These are phyloP conservation scores for Pimpla rufipes DNA, from an alignment of 2,888 invertebrate species.

Conservation along the genomic window DNA sequence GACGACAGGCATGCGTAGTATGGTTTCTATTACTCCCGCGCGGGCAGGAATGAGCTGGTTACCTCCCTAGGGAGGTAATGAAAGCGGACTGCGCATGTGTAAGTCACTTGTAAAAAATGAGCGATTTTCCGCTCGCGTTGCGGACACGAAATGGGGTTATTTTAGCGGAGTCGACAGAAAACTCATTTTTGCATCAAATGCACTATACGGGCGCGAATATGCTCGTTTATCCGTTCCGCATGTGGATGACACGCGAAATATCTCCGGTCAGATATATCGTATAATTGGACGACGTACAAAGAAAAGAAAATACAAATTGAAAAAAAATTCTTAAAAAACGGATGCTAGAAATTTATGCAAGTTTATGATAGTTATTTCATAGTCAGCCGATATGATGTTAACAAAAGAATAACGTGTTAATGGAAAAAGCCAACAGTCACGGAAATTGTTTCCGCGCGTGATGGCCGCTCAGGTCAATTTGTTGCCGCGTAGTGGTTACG, in stretches of 20 bases:
- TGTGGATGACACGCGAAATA: not conserved
- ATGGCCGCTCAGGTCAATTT: conserved; percentile 73
- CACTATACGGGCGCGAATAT: conserved; percentile 17
- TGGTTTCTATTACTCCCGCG: no score
- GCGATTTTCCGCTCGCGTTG: no score
- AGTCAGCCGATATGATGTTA: not conserved
- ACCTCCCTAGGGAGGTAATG: no score
- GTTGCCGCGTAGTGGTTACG: conserved; percentile 72
- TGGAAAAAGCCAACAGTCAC: not conserved
- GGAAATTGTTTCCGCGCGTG: not conserved
- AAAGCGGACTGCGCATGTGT: no score
- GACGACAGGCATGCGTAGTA: no score
- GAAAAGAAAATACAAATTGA: not conserved
- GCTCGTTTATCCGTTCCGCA: conserved; percentile 16
- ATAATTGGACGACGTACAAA: not conserved
- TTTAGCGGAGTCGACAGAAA: no score
- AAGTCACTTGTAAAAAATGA: no score
- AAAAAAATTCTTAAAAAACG: not conserved
- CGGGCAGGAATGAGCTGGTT: no score
- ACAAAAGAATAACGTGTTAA: not conserved
- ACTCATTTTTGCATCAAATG: conserved; percentile 11
- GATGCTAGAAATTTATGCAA: not conserved
- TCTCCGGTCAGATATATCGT: not conserved
- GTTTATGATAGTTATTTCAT: conserved; percentile 3
- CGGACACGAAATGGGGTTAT: no score